These are phyloP conservation scores for Chymomyza costata DNA, from an alignment of 1,140 invertebrate species.

Conservation along the genomic window DNA sequence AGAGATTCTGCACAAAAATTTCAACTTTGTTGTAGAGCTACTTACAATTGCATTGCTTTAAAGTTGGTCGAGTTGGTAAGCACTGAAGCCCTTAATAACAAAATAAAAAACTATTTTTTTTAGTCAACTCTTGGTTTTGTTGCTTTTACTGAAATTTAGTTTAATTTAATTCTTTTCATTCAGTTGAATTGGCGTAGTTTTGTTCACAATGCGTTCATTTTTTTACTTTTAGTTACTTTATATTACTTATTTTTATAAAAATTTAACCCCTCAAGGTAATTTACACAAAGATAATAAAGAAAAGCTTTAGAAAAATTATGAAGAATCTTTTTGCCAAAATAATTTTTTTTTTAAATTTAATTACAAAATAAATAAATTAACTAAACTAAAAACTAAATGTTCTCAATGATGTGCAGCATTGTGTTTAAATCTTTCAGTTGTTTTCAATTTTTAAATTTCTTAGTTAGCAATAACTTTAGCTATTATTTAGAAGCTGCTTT, in stretches of 20 bases:
- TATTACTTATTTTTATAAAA: slow-evolving; percentile 55
- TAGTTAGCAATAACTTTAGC: slow-evolving; percentile 4
- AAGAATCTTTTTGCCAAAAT: slow-evolving; percentile 75
- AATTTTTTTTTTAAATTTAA: slow-evolving; percentile 33
- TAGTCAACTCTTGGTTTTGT: slow-evolving; percentile 25
- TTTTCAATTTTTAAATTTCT: slow-evolving; percentile 50
- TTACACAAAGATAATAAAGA: slow-evolving; percentile 21
- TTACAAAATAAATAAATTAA: slow-evolving; percentile 68
- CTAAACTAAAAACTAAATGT: slow-evolving; percentile 63
- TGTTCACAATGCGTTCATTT: slow-evolving; percentile 53
- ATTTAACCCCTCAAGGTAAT: slow-evolving; percentile 36
- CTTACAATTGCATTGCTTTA: slow-evolving; percentile 48
- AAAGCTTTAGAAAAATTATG: slow-evolving; percentile 61
- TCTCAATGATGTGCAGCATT: too few species aligned
- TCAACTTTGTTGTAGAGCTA: slow-evolving; percentile 30
- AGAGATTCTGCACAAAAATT: slow-evolving; percentile 72
- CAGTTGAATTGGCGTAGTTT: slow-evolving; percentile 23
- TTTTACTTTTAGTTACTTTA: slow-evolving; percentile 17
- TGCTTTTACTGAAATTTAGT: slow-evolving; percentile 10
- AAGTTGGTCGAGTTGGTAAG: slow-evolving; percentile 13
- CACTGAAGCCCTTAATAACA: slow-evolving; percentile 27
- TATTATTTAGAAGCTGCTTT: neutral
- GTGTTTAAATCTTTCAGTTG: slow-evolving; percentile 17
- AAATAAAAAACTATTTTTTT: slow-evolving; percentile 59
- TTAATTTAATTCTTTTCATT: slow-evolving; percentile 6